phyloP scores from a whole-genome alignment of 2,797 vertebrate species.

The Diplodus sargus region DNA sequence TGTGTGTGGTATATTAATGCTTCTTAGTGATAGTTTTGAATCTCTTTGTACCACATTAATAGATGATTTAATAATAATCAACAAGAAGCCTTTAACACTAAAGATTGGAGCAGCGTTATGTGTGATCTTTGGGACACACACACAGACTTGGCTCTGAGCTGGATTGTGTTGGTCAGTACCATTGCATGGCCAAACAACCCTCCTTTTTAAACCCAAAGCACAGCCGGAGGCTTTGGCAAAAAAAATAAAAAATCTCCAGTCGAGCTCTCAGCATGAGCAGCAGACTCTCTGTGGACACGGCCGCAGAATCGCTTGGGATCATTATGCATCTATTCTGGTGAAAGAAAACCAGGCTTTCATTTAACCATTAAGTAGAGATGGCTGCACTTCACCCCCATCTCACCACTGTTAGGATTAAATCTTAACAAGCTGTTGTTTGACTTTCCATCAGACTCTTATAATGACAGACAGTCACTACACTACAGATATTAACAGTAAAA shows the following conservation, averaged over 20 bases:
- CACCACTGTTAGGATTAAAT: background rate
- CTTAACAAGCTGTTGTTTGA: background rate
- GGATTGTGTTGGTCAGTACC: slow-evolving; percentile 33
- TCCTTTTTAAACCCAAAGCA: slow-evolving; percentile 50
- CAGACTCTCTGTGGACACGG: slow-evolving; percentile 25
- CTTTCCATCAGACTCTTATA: background rate
- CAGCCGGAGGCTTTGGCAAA: slow-evolving; percentile 62
- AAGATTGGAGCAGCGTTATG: background rate
- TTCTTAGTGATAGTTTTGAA: too few species aligned
- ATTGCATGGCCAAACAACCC: slow-evolving; percentile 41
- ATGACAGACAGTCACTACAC: background rate
- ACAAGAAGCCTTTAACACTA: background rate
- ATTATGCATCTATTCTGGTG: slow-evolving; percentile 19
- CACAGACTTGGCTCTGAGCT: slow-evolving; percentile 16
- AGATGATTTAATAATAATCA: too few species aligned
- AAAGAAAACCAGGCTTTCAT: slow-evolving; percentile 21
- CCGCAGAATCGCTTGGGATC: slow-evolving; percentile 12
- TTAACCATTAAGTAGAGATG: background rate
- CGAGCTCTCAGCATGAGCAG: slow-evolving; percentile 36
- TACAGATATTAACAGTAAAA: background rate
- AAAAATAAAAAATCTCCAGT: slow-evolving; percentile 52
- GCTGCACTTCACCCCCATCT: slow-evolving; percentile 22
- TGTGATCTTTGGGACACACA: background rate
- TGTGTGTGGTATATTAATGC: too few species aligned
- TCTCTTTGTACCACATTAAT: too few species aligned